These are phyloP conservation scores for Notospermus geniculatus DNA, from an alignment of 1,140 invertebrate genomes.

Conservation along the genomic window DNA sequence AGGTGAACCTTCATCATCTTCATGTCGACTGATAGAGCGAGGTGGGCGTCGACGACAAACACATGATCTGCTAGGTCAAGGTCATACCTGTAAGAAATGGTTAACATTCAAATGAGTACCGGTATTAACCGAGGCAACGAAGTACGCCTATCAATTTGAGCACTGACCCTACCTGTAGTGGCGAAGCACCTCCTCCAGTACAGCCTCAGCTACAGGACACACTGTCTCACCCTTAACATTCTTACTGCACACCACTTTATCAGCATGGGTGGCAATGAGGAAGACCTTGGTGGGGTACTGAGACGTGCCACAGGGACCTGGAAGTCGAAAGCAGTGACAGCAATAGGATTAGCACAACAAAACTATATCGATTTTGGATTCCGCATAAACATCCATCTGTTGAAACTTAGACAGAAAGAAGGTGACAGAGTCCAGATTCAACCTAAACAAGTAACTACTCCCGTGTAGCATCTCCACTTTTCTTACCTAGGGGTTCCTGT, in stretches of 20 bases:
- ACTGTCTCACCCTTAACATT: constrained; percentile 62
- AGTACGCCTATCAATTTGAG: no score
- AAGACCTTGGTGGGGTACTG: constrained; percentile 60
- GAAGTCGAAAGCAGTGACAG: no score
- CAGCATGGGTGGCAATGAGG: constrained; percentile 69
- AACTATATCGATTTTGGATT: no score
- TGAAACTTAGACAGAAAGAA: no score
- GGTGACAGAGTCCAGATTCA: no score
- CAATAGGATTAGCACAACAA: no score
- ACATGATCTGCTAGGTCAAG: constrained; percentile 62
- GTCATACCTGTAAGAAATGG: constrained; percentile 56
- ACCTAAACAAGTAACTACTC: no score
- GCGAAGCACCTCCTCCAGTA: constrained; percentile 57
- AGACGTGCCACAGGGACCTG: constrained; percentile 62
- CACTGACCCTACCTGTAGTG: no score
- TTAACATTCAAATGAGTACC: no score
- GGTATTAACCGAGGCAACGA: no score
- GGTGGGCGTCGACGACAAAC: constrained; percentile 65
- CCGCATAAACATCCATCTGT: no score
- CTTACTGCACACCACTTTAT: constrained; percentile 59
- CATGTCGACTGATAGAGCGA: constrained; percentile 62
- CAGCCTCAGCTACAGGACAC: constrained; percentile 60
- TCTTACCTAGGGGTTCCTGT: constrained; percentile 68
- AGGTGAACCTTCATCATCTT: constrained; percentile 62
- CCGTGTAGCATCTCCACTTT: no score